Conservation (phyloP, 2,888 invertebrate species). For the Branchipolynoe longqiensis region DNA sequence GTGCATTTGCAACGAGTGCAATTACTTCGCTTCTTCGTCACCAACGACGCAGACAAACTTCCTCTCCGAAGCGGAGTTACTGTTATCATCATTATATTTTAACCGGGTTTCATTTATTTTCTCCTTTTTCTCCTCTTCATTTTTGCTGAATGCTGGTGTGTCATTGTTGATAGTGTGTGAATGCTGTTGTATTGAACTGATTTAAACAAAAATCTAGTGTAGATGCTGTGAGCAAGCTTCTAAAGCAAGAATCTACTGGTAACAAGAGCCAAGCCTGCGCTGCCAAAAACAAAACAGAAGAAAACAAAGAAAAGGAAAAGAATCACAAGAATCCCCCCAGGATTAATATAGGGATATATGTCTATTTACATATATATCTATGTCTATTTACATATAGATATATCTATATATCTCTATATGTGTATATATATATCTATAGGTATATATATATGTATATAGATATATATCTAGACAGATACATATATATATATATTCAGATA, state of each 20-base stretch:
- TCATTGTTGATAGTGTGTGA: slow-evolving; percentile 35
- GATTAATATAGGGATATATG: no score
- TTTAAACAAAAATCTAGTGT: slow-evolving; percentile 24
- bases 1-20: not conserved
- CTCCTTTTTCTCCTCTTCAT: not conserved
- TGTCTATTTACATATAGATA: no score
- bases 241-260: not conserved
- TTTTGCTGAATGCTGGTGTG: slow-evolving; percentile 4
- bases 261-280: not conserved
- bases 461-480: no score
- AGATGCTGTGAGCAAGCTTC: slow-evolving; percentile 25
- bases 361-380: no score
- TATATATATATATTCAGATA: no score
- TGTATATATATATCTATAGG: no score
- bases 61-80: slow-evolving; percentile 5
- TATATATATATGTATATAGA: no score
- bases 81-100: slow-evolving; percentile 8
- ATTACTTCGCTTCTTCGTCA: not conserved
- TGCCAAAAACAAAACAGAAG: slow-evolving; percentile 14
- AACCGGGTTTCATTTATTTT: slow-evolving; percentile 9
- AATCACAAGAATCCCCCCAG: no score
- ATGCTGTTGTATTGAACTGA: slow-evolving; percentile 9
- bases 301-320: not conserved
- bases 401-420: no score
- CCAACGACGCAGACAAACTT: not conserved